Conservation (phyloP, 2,888 invertebrate genomes). For the Venusia cambrica region DNA sequence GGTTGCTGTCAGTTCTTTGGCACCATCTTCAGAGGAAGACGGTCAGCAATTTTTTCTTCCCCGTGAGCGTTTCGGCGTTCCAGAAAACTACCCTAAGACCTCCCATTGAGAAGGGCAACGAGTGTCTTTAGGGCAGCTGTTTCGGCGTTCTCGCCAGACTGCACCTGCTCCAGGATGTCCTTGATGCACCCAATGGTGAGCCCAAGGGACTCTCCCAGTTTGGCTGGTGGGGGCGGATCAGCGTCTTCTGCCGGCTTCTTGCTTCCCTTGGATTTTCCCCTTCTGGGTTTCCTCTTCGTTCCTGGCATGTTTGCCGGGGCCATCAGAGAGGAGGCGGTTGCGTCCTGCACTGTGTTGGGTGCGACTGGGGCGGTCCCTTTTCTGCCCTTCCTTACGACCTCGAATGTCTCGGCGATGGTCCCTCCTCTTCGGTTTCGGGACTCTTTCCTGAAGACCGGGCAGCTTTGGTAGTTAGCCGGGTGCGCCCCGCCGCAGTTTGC, state of each 20-base stretch:
- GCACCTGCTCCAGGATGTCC: conserved; percentile 9
- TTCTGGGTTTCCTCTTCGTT: too few species aligned
- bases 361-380: neutral
- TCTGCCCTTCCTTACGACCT: neutral
- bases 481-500: conserved; percentile 21
- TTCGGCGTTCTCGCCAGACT: conserved; percentile 3
- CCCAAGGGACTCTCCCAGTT: conserved; percentile 3
- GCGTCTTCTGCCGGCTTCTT: too few species aligned
- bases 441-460: conserved; percentile 18
- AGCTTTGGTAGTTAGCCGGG: conserved; percentile 18
- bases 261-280: too few species aligned
- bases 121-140: conserved; percentile 8
- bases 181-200: conserved; percentile 6
- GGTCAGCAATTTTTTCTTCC: conserved; percentile 11
- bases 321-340: conserved; percentile 1
- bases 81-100: conserved; percentile 8
- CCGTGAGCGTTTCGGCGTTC: conserved; percentile 10
- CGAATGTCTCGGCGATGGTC: conserved; percentile 9
- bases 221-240: too few species aligned
- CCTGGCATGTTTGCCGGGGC: too few species aligned
- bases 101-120: conserved; percentile 6
- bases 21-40: conserved; percentile 11
- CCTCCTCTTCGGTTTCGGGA: conserved; percentile 16
- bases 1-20: too few species aligned
- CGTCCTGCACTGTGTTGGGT: neutral